Evolutionary conservation across 2,113 vertebrate species (phyloP), one percentile per base, ranked within the genome.

Genomic region (Mastomys natalensis): DNA sequence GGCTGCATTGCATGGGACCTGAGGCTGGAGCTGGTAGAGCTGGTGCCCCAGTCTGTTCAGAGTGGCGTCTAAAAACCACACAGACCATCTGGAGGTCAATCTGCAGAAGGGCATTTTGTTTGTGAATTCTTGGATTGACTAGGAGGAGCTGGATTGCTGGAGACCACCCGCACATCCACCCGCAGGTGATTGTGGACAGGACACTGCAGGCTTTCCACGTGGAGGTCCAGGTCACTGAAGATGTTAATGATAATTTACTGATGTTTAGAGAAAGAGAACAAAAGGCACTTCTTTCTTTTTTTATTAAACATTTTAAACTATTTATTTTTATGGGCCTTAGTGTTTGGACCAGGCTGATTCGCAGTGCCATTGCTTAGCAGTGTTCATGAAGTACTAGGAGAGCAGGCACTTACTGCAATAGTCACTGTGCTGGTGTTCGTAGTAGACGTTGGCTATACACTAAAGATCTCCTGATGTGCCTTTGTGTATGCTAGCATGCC

Each of bases 51-150:
- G 99, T 80, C 97, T 99, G 60, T 99, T 99, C 92, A 98, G 99
- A 45, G 99, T 99, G 51, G 99, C 98, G 40, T 99, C 99, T 0
- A 99, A 99, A 21, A 98, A 98, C 68, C 98, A 97, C 92, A 98
- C 98, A 96, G 99, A 99, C 86, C 99, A 99, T 95, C 98, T 99
- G 98, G 99, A 99, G 97, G 99, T 99, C 85, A 99, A 99, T 98
- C 98, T 99, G 98, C 99, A 99, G 98, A 99, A 99, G 11, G 99
- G 99, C 78, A 99, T 99, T 98, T 98, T 99, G 99, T 99, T 98
- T 99, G 99, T 99, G 48, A 99, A 99, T 64, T 99, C 99, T 96
- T 98, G 99, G 45, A 99, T 99, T 4, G 99, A 99, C 95, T 97
- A 99, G 48, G 99, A 99, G 96, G 98, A 99, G 93, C 98, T 99